Percentiles rank a stretch among this genome's conserved stretches.
Evolutionary conservation across 2,113 vertebrate genomes (phyloP).

Genomic region (Passer montanus): DNA sequence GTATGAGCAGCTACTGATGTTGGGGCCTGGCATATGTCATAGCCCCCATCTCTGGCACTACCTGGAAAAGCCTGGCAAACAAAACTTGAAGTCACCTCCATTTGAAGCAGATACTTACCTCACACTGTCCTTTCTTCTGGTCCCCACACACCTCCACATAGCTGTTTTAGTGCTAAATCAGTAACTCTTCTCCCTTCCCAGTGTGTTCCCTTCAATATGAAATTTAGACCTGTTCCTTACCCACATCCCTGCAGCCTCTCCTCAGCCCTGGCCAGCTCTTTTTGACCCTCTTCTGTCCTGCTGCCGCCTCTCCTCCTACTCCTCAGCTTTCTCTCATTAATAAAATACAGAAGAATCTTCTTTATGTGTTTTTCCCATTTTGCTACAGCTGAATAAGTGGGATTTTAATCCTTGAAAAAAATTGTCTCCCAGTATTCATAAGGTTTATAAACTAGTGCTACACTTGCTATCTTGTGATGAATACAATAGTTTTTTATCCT

Average conservation of each 20-base stretch:
- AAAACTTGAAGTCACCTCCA: background rate
- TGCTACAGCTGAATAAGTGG: background rate
- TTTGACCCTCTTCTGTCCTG: background rate
- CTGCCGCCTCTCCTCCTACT: background rate
- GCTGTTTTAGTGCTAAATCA: background rate
- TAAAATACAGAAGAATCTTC: background rate
- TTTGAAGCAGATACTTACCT: background rate
- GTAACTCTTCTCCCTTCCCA: background rate
- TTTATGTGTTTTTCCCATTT: background rate
- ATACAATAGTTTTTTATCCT: background rate
- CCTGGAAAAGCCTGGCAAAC: background rate
- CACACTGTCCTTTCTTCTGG: background rate
- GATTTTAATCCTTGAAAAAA: background rate
- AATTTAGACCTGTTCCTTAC: background rate
- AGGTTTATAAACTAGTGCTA: background rate
- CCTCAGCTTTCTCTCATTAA: background rate
- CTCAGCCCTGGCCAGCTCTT: background rate
- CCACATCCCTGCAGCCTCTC: background rate
- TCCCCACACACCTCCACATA: background rate
- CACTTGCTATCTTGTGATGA: background rate
- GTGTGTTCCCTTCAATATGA: background rate
- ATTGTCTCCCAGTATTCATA: background rate
- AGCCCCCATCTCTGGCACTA: background rate
- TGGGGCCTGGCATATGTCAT: background rate
- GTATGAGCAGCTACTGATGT: background rate